Base-by-base conservation (phyloP, 2,113 vertebrate genomes). In the Forbesichthys agassizii region DNA sequence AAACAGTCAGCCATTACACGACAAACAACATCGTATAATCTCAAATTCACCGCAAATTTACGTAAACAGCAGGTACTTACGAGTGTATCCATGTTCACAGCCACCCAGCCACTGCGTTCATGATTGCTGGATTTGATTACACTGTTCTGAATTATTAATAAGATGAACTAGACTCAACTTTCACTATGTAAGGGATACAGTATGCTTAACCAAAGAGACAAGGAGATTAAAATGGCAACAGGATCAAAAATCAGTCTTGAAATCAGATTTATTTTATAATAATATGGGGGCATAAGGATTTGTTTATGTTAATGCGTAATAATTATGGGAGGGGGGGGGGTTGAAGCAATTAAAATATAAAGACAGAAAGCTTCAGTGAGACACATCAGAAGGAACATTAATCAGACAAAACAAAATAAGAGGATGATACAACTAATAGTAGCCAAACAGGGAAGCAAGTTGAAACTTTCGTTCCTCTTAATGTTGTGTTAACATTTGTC, bases 81-180 rank as follows among this genome's bases (percentile, higher is more conserved):
- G 66, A 63, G 49, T 74, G 64, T 47, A 3, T 73, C 71, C 64
- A 82, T 87, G 73, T 71, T 65, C 48, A 60, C 58, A 61, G 33
- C 63, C 67, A 61, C 80, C 27, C 47, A 13, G 11, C 56, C 36
- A 3, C 46, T 11, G 11, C 60, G 65, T 69, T 63, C 46, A 33
- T n/a, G 14, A 11, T 10, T 58, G 68, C 55, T 69, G 78, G 84
- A 55, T 84, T 81, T 59, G 14, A 74, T 90, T 86, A 78, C 88
- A 75, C 11, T 9, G 42, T 0, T 0, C 56, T 92, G 33, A 85
- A 90, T 80, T 82, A 91, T 89, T 87, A 57, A 92, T 73, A 53
- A 6, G 13, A 5, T 73, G 68, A 75, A 11, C 1, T 27, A 65
- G 80, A 78, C 68, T 77, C 75, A 62, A 68, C 78, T 90, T 86